These are phyloP conservation scores for Saccostrea echinata DNA, from an alignment of 1,140 invertebrate species.

Conservation along the genomic window DNA sequence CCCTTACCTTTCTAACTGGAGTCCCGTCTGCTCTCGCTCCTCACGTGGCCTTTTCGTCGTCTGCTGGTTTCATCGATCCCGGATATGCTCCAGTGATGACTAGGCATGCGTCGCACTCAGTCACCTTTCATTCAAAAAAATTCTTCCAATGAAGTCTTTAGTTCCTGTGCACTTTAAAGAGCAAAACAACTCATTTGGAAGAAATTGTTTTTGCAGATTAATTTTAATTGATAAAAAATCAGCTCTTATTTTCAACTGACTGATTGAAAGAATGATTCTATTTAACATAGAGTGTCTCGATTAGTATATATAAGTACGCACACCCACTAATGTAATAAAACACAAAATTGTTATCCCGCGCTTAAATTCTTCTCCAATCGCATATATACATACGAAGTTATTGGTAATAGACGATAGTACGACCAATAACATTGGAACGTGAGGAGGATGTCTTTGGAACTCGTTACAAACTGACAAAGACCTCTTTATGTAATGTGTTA, in stretches of 20 bases:
- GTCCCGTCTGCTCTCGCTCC: slow-evolving; percentile 10
- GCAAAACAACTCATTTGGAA: background rate
- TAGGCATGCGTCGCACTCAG: slow-evolving; percentile 35
- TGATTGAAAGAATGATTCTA: background rate
- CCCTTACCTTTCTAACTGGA: slow-evolving; percentile 29
- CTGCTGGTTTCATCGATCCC: slow-evolving; percentile 37
- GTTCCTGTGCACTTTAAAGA: slow-evolving; percentile 36
- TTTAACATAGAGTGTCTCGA: no score
- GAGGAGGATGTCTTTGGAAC: background rate
- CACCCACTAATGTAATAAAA: slow-evolving; percentile 15
- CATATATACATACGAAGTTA: background rate
- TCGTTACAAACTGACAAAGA: background rate
- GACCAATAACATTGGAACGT: slow-evolving; percentile 15
- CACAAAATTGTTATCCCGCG: slow-evolving; percentile 15
- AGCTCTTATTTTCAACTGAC: no score
- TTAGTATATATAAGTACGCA: no score
- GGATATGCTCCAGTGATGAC: slow-evolving; percentile 37
- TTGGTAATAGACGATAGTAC: background rate
- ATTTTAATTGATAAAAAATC: background rate
- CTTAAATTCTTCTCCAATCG: background rate
- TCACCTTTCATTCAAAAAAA: slow-evolving; percentile 37
- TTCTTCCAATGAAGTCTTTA: slow-evolving; percentile 2
- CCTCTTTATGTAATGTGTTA: no score
- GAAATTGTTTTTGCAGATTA: background rate
- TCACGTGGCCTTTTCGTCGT: slow-evolving; percentile 26